phyloP scores from a whole-genome alignment of 2,888 invertebrate species.

The Amphipoea lucens region DNA sequence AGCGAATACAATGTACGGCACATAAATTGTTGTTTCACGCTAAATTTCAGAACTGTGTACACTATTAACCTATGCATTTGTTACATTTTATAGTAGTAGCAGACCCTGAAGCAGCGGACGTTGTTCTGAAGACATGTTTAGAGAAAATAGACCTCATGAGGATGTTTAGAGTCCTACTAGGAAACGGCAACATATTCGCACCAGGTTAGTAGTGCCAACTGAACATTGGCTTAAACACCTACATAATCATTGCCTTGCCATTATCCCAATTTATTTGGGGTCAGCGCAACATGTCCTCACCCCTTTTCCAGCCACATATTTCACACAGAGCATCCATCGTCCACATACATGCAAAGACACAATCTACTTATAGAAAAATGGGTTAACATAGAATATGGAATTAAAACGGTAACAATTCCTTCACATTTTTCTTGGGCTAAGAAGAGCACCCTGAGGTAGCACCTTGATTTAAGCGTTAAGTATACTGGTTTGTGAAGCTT shows the following conservation, averaged over 20 bases:
- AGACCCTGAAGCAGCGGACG: constrained; percentile 69
- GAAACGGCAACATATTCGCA: constrained; percentile 54
- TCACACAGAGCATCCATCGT: neutral
- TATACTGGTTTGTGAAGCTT: no score
- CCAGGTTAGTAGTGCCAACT: neutral
- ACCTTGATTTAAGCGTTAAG: no score
- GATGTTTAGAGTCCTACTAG: constrained; percentile 62
- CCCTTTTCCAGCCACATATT: neutral
- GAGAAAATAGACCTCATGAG: constrained; percentile 73
- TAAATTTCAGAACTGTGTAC: neutral
- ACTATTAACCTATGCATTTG: neutral
- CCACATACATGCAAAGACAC: neutral
- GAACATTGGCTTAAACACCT: no score
- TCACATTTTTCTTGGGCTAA: no score
- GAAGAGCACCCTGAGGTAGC: no score
- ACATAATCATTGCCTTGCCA: neutral
- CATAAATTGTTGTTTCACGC: no score
- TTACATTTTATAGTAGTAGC: constrained; percentile 62
- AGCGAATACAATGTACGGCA: no score
- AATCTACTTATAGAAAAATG: no score
- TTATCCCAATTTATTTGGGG: neutral
- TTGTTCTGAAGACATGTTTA: constrained; percentile 70
- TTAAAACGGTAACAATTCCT: no score
- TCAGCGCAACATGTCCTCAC: neutral
- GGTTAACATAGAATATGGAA: no score